Percentiles rank a stretch among this genome's conserved stretches.
Conservation (phyloP, 1,140 invertebrate species). For the Drosophila funebris region DNA sequence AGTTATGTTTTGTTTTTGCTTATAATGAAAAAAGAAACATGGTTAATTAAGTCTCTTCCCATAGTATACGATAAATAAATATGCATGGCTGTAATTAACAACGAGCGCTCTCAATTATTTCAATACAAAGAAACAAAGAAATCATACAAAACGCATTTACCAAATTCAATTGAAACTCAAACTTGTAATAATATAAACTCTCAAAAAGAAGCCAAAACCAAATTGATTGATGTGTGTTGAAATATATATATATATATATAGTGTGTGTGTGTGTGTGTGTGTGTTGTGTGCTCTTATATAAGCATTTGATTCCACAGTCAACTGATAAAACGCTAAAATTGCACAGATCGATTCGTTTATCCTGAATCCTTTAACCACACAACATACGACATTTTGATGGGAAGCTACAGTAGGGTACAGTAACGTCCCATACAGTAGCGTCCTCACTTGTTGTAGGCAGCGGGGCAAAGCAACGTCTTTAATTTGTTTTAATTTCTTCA, state of each 20-base stretch:
- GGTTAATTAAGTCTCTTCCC: constrained; percentile 23
- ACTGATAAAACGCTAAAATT: constrained; percentile 29
- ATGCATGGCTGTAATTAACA: constrained; percentile 43
- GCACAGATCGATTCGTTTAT: neutral
- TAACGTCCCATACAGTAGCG: neutral
- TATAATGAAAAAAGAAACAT: constrained; percentile 30
- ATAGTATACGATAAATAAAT: constrained; percentile 48
- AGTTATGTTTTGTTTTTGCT: neutral
- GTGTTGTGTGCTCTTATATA: neutral
- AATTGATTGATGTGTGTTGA: neutral
- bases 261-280: neutral
- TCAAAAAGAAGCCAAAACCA: constrained; percentile 21
- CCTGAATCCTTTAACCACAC: neutral
- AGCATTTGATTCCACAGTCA: neutral
- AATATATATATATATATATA: neutral
- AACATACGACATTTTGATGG: neutral
- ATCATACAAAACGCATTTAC: constrained; percentile 62
- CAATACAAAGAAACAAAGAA: constrained; percentile 63
- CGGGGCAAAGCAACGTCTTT: neutral
- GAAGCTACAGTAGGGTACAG: neutral
- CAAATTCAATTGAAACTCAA: constrained; percentile 41
- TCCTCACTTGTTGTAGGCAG: neutral
- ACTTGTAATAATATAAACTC: constrained; percentile 9
- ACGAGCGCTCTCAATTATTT: constrained; percentile 31
- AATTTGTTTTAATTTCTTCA: constrained; percentile 5